Base-by-base conservation (phyloP, 2,113 vertebrate species). In the Dunckerocampus dactyliophorus region DNA sequence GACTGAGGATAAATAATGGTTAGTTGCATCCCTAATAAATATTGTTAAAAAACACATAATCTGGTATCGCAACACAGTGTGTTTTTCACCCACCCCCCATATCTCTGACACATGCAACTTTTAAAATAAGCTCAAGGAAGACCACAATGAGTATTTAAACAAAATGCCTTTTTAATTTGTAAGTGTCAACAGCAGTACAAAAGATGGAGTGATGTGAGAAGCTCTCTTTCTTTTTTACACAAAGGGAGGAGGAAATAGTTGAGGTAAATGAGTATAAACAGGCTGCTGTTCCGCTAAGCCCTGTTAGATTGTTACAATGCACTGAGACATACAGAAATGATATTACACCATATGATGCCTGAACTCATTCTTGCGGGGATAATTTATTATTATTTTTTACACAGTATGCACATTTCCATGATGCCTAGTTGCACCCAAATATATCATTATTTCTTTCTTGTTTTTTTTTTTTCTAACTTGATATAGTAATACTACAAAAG, bases 151-250 rank as follows among this genome's bases (percentile, higher is more conserved):
- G 70, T 91, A 88, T 86, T 99, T 96, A 98, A 98, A 98, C 96
- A 98, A 99, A 97, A 97, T 95, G 93, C 95, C 93, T 98, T 94
- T 99, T 99, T 99, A 99, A 98, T 99, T 94, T 95, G 92, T 98
- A 95, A 97, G 96, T 98, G 97, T 99, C 94, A 95, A 98, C 95
- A 99, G 94, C 96, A 98, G 97, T 99, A 99, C 96, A 99, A 99
- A 99, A 99, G 94, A 98, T 97, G 95, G 95, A 98, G 96, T 97
- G 96, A 97, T 94, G 95, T 93, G 92, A 93, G 92, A 90, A 85
- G 79, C 74, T 87, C 88, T 90, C 79, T 88, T 81, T 84, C 72
- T 94, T 88, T 92, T 94, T 95, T 94, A 93, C 92, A 94, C 94
- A 93, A 93, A 94, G 92, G 93, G 92, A 95, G 92, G 92, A 95